Evolutionary conservation across 2,113 vertebrate species (phyloP).

Genomic region (Cyprinodon brontotheroides): DNA sequence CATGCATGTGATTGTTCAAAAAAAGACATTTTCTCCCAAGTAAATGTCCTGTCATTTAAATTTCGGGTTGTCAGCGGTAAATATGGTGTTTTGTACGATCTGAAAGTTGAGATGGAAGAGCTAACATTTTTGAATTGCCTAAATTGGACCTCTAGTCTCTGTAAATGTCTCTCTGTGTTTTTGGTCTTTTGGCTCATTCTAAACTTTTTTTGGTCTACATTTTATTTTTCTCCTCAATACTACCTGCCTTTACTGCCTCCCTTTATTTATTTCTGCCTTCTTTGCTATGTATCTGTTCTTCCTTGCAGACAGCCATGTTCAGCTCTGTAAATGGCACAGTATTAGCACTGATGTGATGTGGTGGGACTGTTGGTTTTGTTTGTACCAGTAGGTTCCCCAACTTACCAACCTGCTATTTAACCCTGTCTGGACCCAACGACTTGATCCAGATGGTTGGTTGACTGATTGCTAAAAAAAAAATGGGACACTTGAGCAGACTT

Average conservation of each 20-base stretch:
- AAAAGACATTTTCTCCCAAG: constrained; percentile 25
- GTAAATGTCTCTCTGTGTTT: constrained; percentile 22
- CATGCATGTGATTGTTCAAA: constrained; percentile 28
- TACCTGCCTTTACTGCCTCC: neutral
- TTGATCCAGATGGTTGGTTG: constrained; percentile 21
- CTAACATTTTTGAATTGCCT: constrained; percentile 22
- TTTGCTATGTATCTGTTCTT: neutral
- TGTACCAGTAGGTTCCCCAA: constrained; percentile 59
- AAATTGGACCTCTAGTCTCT: constrained; percentile 30
- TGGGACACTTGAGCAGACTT: constrained; percentile 29
- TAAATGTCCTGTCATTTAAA: constrained; percentile 28
- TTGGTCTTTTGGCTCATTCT: neutral
- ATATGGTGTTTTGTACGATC: constrained; percentile 8
- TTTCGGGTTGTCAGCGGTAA: constrained; percentile 36
- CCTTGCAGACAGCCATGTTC: constrained; percentile 40
- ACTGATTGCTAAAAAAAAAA: constrained; percentile 47
- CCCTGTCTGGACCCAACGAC: constrained; percentile 51
- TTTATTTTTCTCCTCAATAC: neutral
- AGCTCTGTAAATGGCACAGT: constrained; percentile 47
- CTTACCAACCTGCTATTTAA: constrained; percentile 52
- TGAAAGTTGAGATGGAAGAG: constrained; percentile 24
- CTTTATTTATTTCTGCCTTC: neutral
- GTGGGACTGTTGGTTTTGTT: constrained; percentile 63
- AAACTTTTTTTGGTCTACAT: neutral
- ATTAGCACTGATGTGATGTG: too few species aligned